phyloP scores from a whole-genome alignment of 2,113 vertebrate species.

The Aegotheles bennettii region DNA sequence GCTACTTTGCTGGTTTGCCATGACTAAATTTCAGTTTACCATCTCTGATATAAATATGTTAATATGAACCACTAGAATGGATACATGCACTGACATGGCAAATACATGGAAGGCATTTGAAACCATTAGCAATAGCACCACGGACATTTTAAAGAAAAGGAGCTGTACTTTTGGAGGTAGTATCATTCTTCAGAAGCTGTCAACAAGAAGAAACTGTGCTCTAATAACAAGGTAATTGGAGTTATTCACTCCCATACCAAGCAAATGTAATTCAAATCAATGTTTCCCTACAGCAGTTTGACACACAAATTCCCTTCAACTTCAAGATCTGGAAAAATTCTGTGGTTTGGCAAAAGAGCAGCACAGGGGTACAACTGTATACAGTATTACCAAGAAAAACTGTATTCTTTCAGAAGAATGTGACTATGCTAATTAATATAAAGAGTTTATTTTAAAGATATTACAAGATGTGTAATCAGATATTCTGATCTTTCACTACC shows the following conservation, averaged over 20 bases:
- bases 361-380: background rate
- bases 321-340: slow-evolving; percentile 14
- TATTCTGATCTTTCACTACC: background rate
- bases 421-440: background rate
- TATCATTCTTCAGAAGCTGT: background rate
- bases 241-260: background rate
- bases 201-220: background rate
- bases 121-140: background rate
- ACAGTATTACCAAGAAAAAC: background rate
- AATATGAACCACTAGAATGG: background rate
- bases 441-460: background rate
- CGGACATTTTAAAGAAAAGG: background rate
- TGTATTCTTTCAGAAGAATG: background rate
- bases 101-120: background rate
- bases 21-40: background rate
- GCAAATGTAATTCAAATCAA: background rate
- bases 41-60: background rate
- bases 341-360: background rate
- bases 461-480: background rate
- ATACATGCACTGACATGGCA: background rate
- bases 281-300: background rate
- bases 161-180: background rate
- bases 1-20: background rate
- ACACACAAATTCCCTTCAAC: background rate
- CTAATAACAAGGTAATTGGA: background rate